phyloP scores from a whole-genome alignment of 2,113 vertebrate species.

The Tapirus terrestris region DNA sequence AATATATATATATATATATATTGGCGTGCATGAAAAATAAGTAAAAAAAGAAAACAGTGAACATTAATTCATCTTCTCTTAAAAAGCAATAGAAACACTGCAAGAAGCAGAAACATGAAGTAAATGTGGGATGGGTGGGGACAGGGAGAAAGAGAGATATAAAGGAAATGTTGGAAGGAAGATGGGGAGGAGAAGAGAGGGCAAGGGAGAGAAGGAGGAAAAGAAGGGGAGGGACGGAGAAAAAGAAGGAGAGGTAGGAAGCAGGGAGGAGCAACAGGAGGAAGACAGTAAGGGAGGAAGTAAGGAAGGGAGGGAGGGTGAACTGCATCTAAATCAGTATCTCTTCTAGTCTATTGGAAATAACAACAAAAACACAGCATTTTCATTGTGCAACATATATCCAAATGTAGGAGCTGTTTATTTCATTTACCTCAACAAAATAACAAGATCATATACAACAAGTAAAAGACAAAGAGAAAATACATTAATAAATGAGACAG shows the following conservation, averaged over 20 bases:
- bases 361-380: background rate
- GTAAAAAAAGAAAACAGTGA: background rate
- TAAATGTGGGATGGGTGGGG: background rate
- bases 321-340: background rate
- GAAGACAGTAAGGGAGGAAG: background rate
- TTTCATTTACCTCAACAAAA: background rate
- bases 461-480: constrained; percentile 12
- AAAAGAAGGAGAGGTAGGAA: background rate
- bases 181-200: background rate
- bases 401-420: background rate
- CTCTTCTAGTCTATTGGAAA: background rate
- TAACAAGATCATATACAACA: background rate
- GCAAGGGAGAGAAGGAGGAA: background rate
- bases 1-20: background rate
- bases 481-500: background rate
- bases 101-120: background rate
- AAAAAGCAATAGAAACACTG: background rate
- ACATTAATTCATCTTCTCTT: background rate
- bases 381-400: background rate
- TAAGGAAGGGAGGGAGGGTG: background rate
- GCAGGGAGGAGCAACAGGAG: background rate
- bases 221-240: background rate
- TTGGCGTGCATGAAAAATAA: background rate
- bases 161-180: background rate
- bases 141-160: background rate